Evolutionary conservation across 2,888 invertebrate species (phyloP).

Genomic region (Entomobrya proxima): DNA sequence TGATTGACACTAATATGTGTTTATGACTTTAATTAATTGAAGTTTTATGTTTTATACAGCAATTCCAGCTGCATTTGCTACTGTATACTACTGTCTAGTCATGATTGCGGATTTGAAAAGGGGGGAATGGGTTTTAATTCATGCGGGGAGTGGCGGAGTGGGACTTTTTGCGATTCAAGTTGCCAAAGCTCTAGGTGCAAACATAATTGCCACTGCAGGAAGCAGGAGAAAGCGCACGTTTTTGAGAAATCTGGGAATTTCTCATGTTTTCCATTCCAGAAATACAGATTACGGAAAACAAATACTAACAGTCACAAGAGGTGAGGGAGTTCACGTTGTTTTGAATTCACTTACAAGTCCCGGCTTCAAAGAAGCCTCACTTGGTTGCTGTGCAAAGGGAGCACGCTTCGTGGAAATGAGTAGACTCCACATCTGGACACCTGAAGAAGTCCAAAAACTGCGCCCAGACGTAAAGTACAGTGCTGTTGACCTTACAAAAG

Average conservation of each 20-base stretch:
- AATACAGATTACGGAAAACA: conserved; percentile 48
- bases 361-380: conserved; percentile 65
- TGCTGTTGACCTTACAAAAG: conserved; percentile 53
- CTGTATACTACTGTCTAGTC: conserved; percentile 64
- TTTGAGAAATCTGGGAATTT: conserved; percentile 15
- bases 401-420: conserved; percentile 66
- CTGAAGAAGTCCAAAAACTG: conserved; percentile 43
- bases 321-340: conserved; percentile 51
- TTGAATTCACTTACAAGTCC: conserved; percentile 64
- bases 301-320: conserved; percentile 34
- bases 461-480: conserved; percentile 62
- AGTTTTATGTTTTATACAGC: no score
- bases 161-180: conserved; percentile 9
- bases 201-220: conserved; percentile 18
- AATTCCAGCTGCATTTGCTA: conserved; percentile 65
- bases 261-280: conserved; percentile 21
- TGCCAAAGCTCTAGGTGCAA: conserved; percentile 24
- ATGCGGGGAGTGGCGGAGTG: conserved; percentile 52
- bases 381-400: conserved; percentile 20
- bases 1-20: no score
- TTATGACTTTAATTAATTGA: no score
- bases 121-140: conserved; percentile 67
- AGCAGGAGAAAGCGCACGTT: not conserved
- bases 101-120: conserved; percentile 46
- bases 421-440: conserved; percentile 59